These are phyloP conservation scores for Parnassius mnemosyne DNA, from an alignment of 2,888 invertebrate genomes.

Conservation along the genomic window DNA sequence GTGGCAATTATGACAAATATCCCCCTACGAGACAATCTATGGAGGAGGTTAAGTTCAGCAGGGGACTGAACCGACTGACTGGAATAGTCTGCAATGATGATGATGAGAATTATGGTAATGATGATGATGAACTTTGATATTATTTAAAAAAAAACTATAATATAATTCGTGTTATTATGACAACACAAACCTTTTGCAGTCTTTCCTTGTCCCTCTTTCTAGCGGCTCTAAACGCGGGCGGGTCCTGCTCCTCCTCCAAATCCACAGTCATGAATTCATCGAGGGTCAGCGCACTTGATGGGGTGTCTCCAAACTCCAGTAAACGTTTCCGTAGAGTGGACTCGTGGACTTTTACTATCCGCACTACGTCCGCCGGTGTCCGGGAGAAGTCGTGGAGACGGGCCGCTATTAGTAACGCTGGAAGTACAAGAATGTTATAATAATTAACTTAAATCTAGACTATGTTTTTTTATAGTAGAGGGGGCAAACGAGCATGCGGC, in stretches of 20 bases:
- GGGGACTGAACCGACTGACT: too few relatives aligned
- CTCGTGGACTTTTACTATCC: slow-evolving; percentile 97
- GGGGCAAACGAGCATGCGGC: too few relatives aligned
- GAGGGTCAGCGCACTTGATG: slow-evolving; percentile 95
- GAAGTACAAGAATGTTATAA: slow-evolving; percentile 19
- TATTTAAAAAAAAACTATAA: too few relatives aligned
- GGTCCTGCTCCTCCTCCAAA: slow-evolving; percentile 97
- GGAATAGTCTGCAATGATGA: too few relatives aligned
- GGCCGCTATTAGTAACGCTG: slow-evolving; percentile 96
- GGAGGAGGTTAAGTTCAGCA: too few relatives aligned
- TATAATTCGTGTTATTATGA: too few relatives aligned
- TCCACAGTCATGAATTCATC: slow-evolving; percentile 99
- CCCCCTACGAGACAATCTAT: too few relatives aligned
- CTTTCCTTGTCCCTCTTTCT: slow-evolving; percentile 93
- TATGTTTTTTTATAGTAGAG: too few relatives aligned
- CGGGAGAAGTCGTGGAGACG: slow-evolving; percentile 95
- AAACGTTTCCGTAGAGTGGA: slow-evolving; percentile 94
- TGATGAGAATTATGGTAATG: too few relatives aligned
- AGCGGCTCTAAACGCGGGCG: slow-evolving; percentile 96
- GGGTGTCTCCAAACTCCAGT: slow-evolving; percentile 97
- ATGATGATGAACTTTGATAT: too few relatives aligned
- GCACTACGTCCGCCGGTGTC: slow-evolving; percentile 92
- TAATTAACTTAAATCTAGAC: too few relatives aligned
- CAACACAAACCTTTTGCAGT: slow-evolving; percentile 83
- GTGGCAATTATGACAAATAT: too few relatives aligned